Conservation (phyloP, 2,888 invertebrate genomes). For the Digitonthophagus gazella region DNA sequence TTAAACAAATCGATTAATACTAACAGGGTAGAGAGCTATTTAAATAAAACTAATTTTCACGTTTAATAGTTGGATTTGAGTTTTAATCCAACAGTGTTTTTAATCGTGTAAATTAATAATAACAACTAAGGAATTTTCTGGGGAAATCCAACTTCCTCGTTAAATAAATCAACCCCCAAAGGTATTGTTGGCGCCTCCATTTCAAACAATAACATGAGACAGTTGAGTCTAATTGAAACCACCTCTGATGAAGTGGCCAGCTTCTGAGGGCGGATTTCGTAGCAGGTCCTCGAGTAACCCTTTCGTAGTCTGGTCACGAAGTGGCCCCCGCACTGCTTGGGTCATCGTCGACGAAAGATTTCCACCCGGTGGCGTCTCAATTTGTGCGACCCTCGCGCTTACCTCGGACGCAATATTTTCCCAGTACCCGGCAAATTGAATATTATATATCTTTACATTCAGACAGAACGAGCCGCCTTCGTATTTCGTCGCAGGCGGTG, state of each 20-base stretch:
- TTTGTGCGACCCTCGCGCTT: constrained; percentile 46
- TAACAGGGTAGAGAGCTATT: no score
- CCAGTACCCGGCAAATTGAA: constrained; percentile 46
- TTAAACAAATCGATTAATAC: no score
- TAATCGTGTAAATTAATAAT: not conserved
- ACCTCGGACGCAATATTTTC: constrained; percentile 46
- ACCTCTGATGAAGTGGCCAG: not conserved
- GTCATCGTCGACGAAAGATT: constrained; percentile 44
- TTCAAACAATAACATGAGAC: not conserved
- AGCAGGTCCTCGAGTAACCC: not conserved
- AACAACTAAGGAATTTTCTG: not conserved
- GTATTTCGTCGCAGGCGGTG: no score
- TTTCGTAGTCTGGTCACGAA: constrained; percentile 40
- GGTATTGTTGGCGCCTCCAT: not conserved
- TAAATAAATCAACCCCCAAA: not conserved
- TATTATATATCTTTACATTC: constrained; percentile 47
- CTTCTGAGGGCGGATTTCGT: not conserved
- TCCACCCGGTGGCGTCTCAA: constrained; percentile 45
- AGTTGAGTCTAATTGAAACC: not conserved
- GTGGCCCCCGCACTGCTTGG: constrained; percentile 45
- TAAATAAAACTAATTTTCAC: no score
- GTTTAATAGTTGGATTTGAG: no score
- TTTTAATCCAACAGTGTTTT: no score
- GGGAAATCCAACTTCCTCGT: not conserved
- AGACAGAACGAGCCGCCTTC: constrained; percentile 31